Conservation (phyloP, 64 coral and sea anemone genomes). For the Platygyra sinensis region DNA sequence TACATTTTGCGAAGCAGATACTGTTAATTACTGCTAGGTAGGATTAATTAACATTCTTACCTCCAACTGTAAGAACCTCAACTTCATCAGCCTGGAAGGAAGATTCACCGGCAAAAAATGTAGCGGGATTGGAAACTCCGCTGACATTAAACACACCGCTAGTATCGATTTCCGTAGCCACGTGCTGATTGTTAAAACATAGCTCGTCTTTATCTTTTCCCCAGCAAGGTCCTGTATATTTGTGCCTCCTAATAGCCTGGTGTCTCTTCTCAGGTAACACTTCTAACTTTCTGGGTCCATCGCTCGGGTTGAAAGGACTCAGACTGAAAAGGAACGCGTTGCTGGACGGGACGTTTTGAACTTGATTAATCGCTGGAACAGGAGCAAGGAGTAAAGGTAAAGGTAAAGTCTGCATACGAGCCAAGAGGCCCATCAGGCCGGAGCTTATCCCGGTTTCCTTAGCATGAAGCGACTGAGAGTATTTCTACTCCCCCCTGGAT, state of each 20-base stretch:
- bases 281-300: neutral
- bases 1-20: no score
- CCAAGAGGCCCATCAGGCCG: no score
- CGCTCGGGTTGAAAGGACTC: neutral
- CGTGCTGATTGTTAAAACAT: neutral
- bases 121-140: neutral
- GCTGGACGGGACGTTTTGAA: neutral
- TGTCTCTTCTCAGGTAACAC: neutral
- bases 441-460: no score
- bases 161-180: neutral
- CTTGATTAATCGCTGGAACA: neutral
- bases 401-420: no score
- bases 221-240: neutral
- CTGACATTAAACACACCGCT: neutral
- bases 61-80: neutral
- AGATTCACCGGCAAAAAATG: neutral
- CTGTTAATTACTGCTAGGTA: no score
- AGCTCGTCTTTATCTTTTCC: neutral
- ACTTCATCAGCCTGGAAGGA: neutral
- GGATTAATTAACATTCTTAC: neutral
- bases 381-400: no score
- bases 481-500: no score
- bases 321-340: constrained; percentile 16
- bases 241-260: neutral
- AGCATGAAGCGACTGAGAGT: no score